phyloP scores from a whole-genome alignment of 2,888 invertebrate species.

The Endotricha flammealis region DNA sequence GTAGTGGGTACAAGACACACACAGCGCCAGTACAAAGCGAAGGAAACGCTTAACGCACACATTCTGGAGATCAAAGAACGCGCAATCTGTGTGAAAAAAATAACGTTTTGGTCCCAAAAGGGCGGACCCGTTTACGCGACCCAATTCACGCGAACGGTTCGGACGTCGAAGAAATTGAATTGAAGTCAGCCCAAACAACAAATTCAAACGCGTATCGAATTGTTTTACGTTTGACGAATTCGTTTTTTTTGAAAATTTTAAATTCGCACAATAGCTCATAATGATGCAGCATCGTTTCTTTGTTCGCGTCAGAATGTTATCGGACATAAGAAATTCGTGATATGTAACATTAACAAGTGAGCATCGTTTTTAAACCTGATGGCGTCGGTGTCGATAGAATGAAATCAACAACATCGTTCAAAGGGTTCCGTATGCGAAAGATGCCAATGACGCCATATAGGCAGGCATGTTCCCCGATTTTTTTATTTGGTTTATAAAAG shows the following conservation, averaged over 20 bases:
- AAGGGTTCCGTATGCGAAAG: no score
- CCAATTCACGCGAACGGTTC: slow-evolving; percentile 74
- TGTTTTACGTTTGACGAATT: slow-evolving; percentile 78
- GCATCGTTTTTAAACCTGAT: slow-evolving; percentile 49
- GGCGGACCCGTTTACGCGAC: slow-evolving; percentile 77
- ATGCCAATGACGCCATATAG: background rate
- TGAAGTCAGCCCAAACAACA: slow-evolving; percentile 70
- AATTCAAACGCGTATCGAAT: slow-evolving; percentile 78
- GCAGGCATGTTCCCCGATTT: no score
- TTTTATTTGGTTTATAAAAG: no score
- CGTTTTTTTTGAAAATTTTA: slow-evolving; percentile 72
- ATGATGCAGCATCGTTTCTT: slow-evolving; percentile 72
- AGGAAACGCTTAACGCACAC: slow-evolving; percentile 76
- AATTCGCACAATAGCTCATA: slow-evolving; percentile 74
- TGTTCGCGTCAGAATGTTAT: slow-evolving; percentile 59
- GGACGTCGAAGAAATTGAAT: slow-evolving; percentile 75
- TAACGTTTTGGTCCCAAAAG: slow-evolving; percentile 76
- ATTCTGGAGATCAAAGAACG: slow-evolving; percentile 74
- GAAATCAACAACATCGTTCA: slow-evolving; percentile 42
- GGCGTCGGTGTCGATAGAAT: slow-evolving; percentile 65
- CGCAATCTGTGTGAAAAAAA: slow-evolving; percentile 77
- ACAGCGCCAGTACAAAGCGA: slow-evolving; percentile 63
- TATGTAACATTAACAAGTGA: slow-evolving; percentile 44
- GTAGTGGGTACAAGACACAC: slow-evolving; percentile 53
- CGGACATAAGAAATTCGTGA: slow-evolving; percentile 52